Base-by-base conservation (phyloP, 2,113 vertebrate species). In the Ammodytes dubius region DNA sequence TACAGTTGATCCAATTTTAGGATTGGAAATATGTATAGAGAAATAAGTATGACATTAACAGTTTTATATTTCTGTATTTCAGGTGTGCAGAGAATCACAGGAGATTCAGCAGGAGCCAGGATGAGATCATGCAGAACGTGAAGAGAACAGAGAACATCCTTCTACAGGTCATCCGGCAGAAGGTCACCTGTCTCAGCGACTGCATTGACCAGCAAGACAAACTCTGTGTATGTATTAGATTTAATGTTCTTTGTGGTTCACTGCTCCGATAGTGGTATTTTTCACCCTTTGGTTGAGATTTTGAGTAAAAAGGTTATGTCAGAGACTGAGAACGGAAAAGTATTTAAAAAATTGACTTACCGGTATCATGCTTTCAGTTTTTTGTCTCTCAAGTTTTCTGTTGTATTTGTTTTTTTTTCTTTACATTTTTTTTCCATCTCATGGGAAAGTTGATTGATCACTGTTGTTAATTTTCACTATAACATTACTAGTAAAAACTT, bases 61-160 rank as follows among this genome's bases (percentile, higher is more conserved):
- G 4, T 0, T 69, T 0, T 13, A 6, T 19, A 1, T 89, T 13
- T 82, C 47, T 70, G 4, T 88, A 54, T 75, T 82, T 2, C 85
- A 99, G 98, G 56, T 97, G 95, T 92, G 88, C 93, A 12, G 95
- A 96, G 89, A 92, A 92, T 83, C 87, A 96, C 77, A 91, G 75
- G 81, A 77, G 61, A 65, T 96, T 94, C 69, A 88, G 27, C 37
- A 84, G 91, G 64, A 70, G 66, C 49, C 94, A 92, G 71, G 94
- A 96, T 14, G 90, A 96, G 52, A 93, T 97, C 53, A 63, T 84
- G 13, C 81, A 81, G 80, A 54, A 81, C 11, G 88, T 98, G 54
- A 86, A 89, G 15, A 89, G 87, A 1, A 61, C 90, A 43, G 94
- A 96, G 88, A 88, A 80, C 6, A 60, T 58, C 42, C 95, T 99